Conservation (phyloP, 1,140 invertebrate species). For the Drosophila quadrilineata region DNA sequence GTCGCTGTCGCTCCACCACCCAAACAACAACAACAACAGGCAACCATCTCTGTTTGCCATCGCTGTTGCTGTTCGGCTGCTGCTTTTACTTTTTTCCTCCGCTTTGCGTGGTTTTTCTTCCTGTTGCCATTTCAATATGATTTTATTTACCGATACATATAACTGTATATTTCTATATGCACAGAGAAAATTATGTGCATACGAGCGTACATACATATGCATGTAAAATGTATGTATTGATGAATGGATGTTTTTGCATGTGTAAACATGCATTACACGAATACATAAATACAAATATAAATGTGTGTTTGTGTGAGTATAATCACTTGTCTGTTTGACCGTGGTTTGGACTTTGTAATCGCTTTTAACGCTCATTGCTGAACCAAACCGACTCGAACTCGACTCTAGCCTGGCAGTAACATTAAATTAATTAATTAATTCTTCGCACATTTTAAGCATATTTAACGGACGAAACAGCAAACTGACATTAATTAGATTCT, state of each 20-base stretch:
- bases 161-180: neutral
- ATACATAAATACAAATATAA: neutral
- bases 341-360: slow-evolving; percentile 45
- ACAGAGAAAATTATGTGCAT: neutral
- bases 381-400: neutral
- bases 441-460: slow-evolving; percentile 42
- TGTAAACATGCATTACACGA: slow-evolving; percentile 2
- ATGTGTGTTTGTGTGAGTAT: neutral
- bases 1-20: slow-evolving; percentile 15
- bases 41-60: no score
- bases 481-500: slow-evolving; percentile 35
- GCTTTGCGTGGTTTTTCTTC: slow-evolving; percentile 24
- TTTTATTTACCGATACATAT: neutral
- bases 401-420: slow-evolving; percentile 1
- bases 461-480: slow-evolving; percentile 19
- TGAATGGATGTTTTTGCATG: slow-evolving; percentile 1
- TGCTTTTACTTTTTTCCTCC: slow-evolving; percentile 7
- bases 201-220: neutral
- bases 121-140: slow-evolving; percentile 12
- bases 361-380: slow-evolving; percentile 45
- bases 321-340: slow-evolving; percentile 17
- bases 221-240: neutral
- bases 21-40: neutral
- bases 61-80: neutral
- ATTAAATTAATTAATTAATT: slow-evolving; percentile 69